Evolutionary conservation across 2,888 invertebrate species (phyloP), one percentile per base, ranked within the genome.

Genomic region (Meganola albula): DNA sequence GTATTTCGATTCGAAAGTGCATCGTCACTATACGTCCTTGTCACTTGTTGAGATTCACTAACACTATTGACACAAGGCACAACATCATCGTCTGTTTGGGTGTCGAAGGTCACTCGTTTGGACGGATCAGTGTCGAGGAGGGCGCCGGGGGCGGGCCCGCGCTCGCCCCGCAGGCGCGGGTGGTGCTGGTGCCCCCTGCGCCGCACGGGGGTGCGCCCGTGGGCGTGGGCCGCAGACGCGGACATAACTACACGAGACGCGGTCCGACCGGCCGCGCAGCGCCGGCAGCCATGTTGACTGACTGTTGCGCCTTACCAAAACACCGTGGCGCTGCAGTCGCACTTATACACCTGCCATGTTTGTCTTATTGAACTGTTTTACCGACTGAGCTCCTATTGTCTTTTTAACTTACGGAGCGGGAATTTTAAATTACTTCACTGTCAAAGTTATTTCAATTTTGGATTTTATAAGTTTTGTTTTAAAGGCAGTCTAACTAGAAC

Each of bases 181-280:
- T 92, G 92, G 80, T 92, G 91, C 77, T 92, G 92, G 75, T 91
- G 92, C 52, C 92, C 92, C 75, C 91, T 88, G 72, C 91, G 90
- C 75, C 87, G 88, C 64, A 76, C 86, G 76, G 85, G 86, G 84
- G 77, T 86, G 87, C 84, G 88, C 83, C 84, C 87, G 79, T 74
- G 78, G 75, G 82, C 79, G 84, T 86, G 82, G 85, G 86, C 79
- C 78, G 79, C 78, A 75, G 87, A 74, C 77, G 78, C 78, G 77
- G 89, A 88, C 89, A 89, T 89, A 58, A 78, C 79, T 79, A 75
- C 64, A 59, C 70, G 60, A 63, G 63, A 67, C 77, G 74, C 78
- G 68, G 68, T 64, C 69, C 65, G 72, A 59, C 76, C 74, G 75
- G 65, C 79, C 74, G 79, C 78, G 83, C 87, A 83, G 74, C 75